These are phyloP conservation scores for Hipposideros armiger DNA, from an alignment of 2,113 vertebrate genomes.

Conservation along the genomic window DNA sequence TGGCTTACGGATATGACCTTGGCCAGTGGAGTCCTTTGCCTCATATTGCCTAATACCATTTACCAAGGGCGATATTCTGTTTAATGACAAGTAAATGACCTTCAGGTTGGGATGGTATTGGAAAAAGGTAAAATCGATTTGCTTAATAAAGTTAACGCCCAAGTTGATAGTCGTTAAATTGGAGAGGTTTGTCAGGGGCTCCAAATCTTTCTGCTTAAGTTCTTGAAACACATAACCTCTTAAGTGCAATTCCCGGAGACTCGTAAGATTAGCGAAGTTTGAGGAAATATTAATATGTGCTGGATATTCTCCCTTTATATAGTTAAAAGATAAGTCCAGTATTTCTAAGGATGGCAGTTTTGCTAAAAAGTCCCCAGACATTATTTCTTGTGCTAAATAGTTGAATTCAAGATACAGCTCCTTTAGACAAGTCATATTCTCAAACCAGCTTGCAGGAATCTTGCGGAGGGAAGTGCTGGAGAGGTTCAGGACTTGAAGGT, in stretches of 20 bases:
- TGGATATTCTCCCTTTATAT: constrained; percentile 74
- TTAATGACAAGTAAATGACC: constrained; percentile 90
- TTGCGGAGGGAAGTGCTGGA: constrained; percentile 86
- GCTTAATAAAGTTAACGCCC: constrained; percentile 90
- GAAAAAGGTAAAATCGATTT: constrained; percentile 85
- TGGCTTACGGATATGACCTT: constrained; percentile 24
- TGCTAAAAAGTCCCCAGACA: constrained; percentile 82
- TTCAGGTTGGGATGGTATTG: constrained; percentile 79
- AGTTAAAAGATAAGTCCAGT: constrained; percentile 91
- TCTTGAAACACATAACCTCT: constrained; percentile 88
- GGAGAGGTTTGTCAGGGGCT: constrained; percentile 83
- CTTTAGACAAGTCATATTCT: constrained; percentile 81
- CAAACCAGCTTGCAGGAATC: constrained; percentile 85
- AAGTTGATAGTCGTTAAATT: constrained; percentile 87
- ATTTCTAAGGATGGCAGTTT: constrained; percentile 83
- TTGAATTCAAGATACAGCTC: constrained; percentile 85
- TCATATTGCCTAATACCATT: background rate
- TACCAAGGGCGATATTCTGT: constrained; percentile 85
- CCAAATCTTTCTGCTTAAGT: constrained; percentile 84
- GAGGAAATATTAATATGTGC: constrained; percentile 78
- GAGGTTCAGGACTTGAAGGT: constrained; percentile 80
- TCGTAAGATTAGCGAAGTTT: constrained; percentile 85
- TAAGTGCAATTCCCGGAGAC: constrained; percentile 86
- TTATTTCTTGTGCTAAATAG: constrained; percentile 77
- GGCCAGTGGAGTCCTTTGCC: constrained; percentile 20